These are phyloP conservation scores for Mastomys coucha DNA, from an alignment of 2,113 vertebrate species.

Conservation along the genomic window DNA sequence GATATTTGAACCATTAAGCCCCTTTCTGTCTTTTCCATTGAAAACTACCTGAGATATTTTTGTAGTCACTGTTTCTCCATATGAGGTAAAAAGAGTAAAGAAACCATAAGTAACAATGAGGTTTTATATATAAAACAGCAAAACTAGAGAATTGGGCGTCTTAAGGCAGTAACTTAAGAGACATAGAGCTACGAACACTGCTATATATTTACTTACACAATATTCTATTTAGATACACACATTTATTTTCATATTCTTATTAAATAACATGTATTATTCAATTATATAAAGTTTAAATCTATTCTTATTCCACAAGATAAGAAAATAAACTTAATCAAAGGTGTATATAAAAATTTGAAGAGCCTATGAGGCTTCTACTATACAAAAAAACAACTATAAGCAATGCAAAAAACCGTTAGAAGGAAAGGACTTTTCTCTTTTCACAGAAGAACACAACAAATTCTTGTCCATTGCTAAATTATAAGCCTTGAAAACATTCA, in stretches of 20 bases:
- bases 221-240: neutral
- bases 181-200: neutral
- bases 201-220: neutral
- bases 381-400: neutral
- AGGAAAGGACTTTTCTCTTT: neutral
- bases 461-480: neutral
- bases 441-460: neutral
- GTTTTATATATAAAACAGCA: neutral
- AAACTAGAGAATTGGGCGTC: neutral
- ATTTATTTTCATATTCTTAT: neutral
- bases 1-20: neutral
- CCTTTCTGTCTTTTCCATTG: neutral
- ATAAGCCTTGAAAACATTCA: neutral
- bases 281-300: constrained; percentile 6
- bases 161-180: neutral
- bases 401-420: neutral
- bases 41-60: neutral
- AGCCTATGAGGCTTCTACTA: neutral
- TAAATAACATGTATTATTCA: neutral
- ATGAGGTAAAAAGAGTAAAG: neutral
- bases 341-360: neutral
- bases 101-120: neutral
- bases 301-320: neutral
- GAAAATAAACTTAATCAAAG: neutral
- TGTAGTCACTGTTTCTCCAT: neutral